phyloP scores from a whole-genome alignment of 2,113 vertebrate genomes.

The Ochotona curzoniae region DNA sequence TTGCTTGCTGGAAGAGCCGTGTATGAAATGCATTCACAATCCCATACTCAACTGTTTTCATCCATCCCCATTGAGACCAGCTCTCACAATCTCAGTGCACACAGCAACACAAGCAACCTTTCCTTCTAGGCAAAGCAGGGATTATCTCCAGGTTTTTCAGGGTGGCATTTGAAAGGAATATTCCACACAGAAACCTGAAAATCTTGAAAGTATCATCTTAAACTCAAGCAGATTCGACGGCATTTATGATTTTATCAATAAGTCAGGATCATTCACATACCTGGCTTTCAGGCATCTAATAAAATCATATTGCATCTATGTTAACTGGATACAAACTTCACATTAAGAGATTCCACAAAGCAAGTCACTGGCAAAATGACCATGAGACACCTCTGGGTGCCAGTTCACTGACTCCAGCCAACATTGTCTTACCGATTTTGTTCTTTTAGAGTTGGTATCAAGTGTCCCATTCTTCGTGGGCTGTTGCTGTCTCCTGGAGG shows the following conservation, averaged over 20 bases:
- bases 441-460: constrained; percentile 59
- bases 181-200: background rate
- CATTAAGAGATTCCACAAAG: constrained; percentile 55
- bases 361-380: constrained; percentile 35
- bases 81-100: background rate
- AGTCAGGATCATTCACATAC: background rate
- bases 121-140: background rate
- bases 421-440: constrained; percentile 69
- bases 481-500: constrained; percentile 72
- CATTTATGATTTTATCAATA: constrained; percentile 19
- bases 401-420: constrained; percentile 62
- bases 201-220: constrained; percentile 21
- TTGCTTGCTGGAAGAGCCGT: constrained; percentile 81
- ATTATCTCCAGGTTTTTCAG: constrained; percentile 3
- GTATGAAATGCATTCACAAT: constrained; percentile 73
- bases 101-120: constrained; percentile 77
- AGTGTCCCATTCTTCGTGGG: background rate
- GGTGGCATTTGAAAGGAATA: constrained; percentile 25
- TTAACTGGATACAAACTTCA: constrained; percentile 40
- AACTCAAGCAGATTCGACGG: constrained; percentile 44
- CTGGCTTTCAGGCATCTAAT: background rate
- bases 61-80: background rate
- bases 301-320: constrained; percentile 16
- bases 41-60: constrained; percentile 27
- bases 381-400: constrained; percentile 1